phyloP scores from a whole-genome alignment of 2,888 invertebrate genomes.

The Drosophila prostipennis region DNA sequence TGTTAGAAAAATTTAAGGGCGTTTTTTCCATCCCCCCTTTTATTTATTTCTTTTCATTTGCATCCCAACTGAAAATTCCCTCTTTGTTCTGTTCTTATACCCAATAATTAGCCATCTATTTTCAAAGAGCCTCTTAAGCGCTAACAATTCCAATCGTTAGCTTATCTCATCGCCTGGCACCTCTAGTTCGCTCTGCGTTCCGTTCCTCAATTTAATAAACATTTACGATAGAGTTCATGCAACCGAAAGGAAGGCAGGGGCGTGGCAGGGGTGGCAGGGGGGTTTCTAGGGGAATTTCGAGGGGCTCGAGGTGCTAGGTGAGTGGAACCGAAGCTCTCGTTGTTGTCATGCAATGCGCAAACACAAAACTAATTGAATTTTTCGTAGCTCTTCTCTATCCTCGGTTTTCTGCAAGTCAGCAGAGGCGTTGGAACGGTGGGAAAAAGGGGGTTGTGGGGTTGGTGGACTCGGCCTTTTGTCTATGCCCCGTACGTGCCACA shows the following conservation, averaged over 20 bases:
- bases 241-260: constrained; percentile 5
- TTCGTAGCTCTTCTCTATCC: constrained; percentile 58
- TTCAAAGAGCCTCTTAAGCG: constrained; percentile 13
- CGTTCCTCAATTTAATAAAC: constrained; percentile 42
- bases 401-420: constrained; percentile 74
- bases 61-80: no score
- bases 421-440: constrained; percentile 15
- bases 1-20: no score
- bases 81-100: neutral
- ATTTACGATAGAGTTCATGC: constrained; percentile 31
- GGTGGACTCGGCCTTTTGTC: constrained; percentile 47
- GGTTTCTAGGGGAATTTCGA: constrained; percentile 1
- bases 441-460: constrained; percentile 7
- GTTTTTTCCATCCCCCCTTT: no score
- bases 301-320: constrained; percentile 4
- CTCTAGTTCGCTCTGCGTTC: constrained; percentile 5
- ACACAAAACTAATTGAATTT: constrained; percentile 78
- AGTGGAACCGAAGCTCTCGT: constrained; percentile 36
- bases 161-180: constrained; percentile 25
- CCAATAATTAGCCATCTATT: constrained; percentile 13
- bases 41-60: neutral
- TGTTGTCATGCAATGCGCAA: constrained; percentile 80
- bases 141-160: constrained; percentile 14
- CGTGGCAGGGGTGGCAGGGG: neutral
- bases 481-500: constrained; percentile 71